A percentile compares a stretch with the other conserved stretches of the same genome.
phyloP scores from a whole-genome alignment of 2,113 vertebrate species.

The Pan troglodytes region DNA sequence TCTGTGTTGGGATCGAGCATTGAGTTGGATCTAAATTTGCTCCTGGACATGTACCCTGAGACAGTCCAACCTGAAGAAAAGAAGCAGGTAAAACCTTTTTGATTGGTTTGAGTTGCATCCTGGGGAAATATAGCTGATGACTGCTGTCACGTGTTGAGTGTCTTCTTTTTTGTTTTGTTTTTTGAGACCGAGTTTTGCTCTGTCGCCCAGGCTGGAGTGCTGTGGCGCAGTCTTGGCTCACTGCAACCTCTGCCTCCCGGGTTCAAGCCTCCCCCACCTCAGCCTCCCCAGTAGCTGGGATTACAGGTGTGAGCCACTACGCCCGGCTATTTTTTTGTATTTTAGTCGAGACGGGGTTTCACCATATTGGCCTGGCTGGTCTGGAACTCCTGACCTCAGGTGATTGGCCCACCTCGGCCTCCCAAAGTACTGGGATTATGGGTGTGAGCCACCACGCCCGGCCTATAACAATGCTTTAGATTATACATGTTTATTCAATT shows the following conservation, averaged over 20 bases:
- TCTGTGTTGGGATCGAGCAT: constrained; percentile 80
- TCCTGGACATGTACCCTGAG: constrained; percentile 85
- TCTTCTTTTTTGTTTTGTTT: neutral
- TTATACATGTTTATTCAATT: neutral
- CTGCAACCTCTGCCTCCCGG: too few species aligned
- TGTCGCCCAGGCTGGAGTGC: too few species aligned
- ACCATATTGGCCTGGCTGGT: too few species aligned
- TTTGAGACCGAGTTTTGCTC: too few species aligned
- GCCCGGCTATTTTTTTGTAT: neutral
- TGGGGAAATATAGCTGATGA: neutral
- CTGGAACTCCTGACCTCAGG: too few species aligned
- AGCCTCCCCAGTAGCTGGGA: too few species aligned
- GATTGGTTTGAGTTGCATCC: neutral
- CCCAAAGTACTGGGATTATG: neutral
- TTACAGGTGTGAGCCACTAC: too few species aligned
- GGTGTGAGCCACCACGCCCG: neutral
- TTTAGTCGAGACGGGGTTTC: neutral
- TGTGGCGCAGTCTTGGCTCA: too few species aligned
- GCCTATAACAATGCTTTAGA: neutral
- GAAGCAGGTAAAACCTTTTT: constrained; percentile 84
- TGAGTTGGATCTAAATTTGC: constrained; percentile 81
- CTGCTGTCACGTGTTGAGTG: too few species aligned
- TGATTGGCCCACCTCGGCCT: too few species aligned
- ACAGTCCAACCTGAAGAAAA: constrained; percentile 80
- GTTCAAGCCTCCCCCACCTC: too few species aligned